Evolutionary conservation across 1,140 invertebrate species (phyloP), one percentile per base, ranked within the genome.

Genomic region (Lepidurus packardi): DNA sequence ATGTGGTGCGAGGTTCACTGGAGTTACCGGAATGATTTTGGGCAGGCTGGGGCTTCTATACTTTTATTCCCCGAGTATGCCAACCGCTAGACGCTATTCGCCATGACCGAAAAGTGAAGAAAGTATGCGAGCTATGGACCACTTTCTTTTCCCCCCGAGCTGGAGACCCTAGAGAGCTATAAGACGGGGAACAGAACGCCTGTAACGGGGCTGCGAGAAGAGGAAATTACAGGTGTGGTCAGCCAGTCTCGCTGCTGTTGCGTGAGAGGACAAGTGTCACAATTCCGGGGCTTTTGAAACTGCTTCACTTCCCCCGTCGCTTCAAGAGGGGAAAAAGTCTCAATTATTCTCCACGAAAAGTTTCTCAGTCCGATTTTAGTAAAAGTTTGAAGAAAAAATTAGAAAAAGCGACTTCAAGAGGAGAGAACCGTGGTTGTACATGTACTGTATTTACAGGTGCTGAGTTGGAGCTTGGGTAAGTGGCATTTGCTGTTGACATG

Each of bases 151-250:
- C 13, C 53, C 53, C 53, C n/a, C 53, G 16, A 65, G 53, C 53
- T 65, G 53, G 53, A 65, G 53, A n/a, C 53, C 21, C 53, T n/a
- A 65, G 53, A 65, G 53, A 65, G 53, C 53, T 16, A n/a, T 9
- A 65, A 65, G 21, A 65, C 16, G 5, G 16, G 53, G 53, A 65
- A 21, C 21, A 21, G 53, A n/a, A 65, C 21, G 53, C 53, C 53
- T 21, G 53, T 16, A 65, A 65, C 53, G 16, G 16, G 53, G 53
- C 53, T 65, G 16, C 53, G 21, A 65, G 53, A 65, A 13, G 53
- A 7, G 53, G 53, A 65, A 65, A 65, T 65, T 65, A 65, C 53
- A 65, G 53, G 53, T 65, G 53, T 65, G 53, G 53, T 65, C 53
- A 65, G 53, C 53, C 53, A 65, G 53, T 65, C 53, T 65, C 21